These are phyloP conservation scores for Wiebesia pumilae DNA, from an alignment of 1,140 invertebrate genomes.

Conservation along the genomic window DNA sequence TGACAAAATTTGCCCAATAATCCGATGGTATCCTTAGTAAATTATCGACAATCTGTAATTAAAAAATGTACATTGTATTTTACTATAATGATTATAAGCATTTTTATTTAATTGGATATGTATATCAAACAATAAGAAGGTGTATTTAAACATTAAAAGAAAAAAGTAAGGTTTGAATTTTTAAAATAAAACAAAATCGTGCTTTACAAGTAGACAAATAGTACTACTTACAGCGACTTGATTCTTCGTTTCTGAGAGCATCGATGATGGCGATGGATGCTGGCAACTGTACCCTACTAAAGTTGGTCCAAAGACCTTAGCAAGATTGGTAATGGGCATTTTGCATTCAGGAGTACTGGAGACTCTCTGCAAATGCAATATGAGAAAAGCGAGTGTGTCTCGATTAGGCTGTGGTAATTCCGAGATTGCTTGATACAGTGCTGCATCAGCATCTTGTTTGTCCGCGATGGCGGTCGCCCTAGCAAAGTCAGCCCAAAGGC, in stretches of 20 bases:
- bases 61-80: constrained; percentile 11
- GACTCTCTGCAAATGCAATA: constrained; percentile 89
- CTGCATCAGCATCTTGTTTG: constrained; percentile 76
- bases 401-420: constrained; percentile 88
- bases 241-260: constrained; percentile 79
- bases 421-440: constrained; percentile 81
- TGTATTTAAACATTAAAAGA: too few relatives aligned
- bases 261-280: constrained; percentile 79
- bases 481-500: constrained; percentile 86
- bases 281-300: constrained; percentile 86
- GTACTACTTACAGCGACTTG: constrained; percentile 76
- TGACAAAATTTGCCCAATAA: constrained; percentile 81
- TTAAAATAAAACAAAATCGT: background rate
- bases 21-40: constrained; percentile 80
- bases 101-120: too few relatives aligned
- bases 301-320: constrained; percentile 90
- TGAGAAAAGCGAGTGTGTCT: constrained; percentile 90
- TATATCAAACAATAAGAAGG: too few relatives aligned
- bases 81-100: too few relatives aligned
- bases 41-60: constrained; percentile 79
- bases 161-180: too few relatives aligned
- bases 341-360: constrained; percentile 82
- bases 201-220: background rate
- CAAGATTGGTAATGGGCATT: constrained; percentile 87
- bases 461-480: constrained; percentile 79